A percentile compares a stretch with the other conserved stretches of the same genome.
Conservation (phyloP, 2,888 invertebrate species). For the Dorcus parallelipipedus region DNA sequence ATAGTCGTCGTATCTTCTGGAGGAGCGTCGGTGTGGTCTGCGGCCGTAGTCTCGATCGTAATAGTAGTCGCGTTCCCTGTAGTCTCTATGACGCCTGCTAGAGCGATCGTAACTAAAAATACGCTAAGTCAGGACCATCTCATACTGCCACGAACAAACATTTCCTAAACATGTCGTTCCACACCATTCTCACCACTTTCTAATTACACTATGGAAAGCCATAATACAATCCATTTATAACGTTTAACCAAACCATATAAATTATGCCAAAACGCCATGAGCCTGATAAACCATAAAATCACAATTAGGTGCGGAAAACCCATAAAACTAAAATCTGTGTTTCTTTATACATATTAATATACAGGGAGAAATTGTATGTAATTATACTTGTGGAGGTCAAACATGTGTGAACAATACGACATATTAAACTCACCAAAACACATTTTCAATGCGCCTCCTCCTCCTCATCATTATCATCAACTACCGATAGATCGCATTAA, state of each 20-base stretch:
- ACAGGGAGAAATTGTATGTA: constrained; percentile 3
- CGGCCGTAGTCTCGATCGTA: constrained; percentile 40
- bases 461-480: neutral
- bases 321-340: constrained; percentile 2
- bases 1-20: constrained; percentile 40
- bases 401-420: constrained; percentile 2
- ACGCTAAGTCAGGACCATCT: constrained; percentile 36
- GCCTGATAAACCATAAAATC: constrained; percentile 52
- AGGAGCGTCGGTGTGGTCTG: constrained; percentile 35
- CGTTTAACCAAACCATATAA: constrained; percentile 50
- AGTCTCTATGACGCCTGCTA: constrained; percentile 34
- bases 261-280: constrained; percentile 47
- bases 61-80: constrained; percentile 41
- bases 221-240: constrained; percentile 46
- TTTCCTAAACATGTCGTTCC: constrained; percentile 24
- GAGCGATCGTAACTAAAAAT: constrained; percentile 43
- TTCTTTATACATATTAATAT: constrained; percentile 4
- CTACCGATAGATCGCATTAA: neutral
- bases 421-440: neutral
- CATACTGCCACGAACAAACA: constrained; percentile 21
- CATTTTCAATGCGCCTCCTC: neutral
- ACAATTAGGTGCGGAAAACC: constrained; percentile 35
- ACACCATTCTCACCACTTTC: constrained; percentile 34
- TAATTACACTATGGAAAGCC: constrained; percentile 35
- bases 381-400: constrained; percentile 3